Base-by-base conservation (phyloP, 2,888 invertebrate species). In the Malachius bipustulatus region DNA sequence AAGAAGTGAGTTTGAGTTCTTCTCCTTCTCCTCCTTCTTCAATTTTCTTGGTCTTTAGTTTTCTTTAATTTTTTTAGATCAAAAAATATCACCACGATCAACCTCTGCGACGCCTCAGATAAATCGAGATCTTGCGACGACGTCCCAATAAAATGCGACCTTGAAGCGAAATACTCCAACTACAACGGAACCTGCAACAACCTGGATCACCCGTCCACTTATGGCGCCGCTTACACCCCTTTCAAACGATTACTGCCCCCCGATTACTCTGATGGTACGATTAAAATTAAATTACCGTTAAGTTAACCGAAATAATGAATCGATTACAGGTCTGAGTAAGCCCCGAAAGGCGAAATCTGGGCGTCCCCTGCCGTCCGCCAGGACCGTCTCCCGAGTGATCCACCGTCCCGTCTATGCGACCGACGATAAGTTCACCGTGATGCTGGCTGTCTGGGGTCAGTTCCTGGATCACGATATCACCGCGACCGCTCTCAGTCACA, bases 391-490 rank as follows among this genome's bases (percentile, higher is more conserved):
- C 45, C 59, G 77, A 11, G 69, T 71, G 12, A 76, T 87, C 1
- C 84, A 84, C 57, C 67, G 81, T 1, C 76, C 83, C 0, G 73
- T 75, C 42, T 79, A 82, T 52, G 72, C 71, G 24, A 75, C 75
- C 31, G 84, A 87, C 59, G 73, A 77, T 1, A 65, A 74, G 44
- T 83, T 87, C 56, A 79, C 84, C 0, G 82, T 84, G 1, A 82
- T 89, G 80, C 57, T 88, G 40, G 87, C 88, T 0, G 81, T 87
- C 3, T 89, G 85, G 72, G 89, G 88, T 0, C 88, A 89, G 63
- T 88, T 90, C 60, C 54, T 89, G 9, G 87, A 88, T 58, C 88
- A 89, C 47, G 89, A 89, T 46, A 77, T 89, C 36, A 85, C 87
- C 0, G 82, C 85, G 4, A 88, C 87, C 0, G 85, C 87, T 0